phyloP scores from a whole-genome alignment of 2,797 vertebrate species.

The Rhynchotus rufescens region DNA sequence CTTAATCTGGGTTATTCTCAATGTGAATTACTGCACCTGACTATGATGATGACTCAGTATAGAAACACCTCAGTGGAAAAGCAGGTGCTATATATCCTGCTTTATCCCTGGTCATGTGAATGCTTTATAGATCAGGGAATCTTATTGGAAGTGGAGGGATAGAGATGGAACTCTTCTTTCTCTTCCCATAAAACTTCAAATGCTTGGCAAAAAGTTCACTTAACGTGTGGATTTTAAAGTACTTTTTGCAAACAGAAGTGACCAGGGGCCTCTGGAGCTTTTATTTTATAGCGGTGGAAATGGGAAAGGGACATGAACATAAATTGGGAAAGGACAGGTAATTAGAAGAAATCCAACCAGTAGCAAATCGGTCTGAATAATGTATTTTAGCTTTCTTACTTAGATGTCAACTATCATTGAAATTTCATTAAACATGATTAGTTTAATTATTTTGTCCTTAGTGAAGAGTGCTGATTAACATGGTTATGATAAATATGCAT shows the following conservation, averaged over 20 bases:
- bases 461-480: conserved; percentile 66
- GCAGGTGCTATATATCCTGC: not conserved
- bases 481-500: conserved; percentile 63
- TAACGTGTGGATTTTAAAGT: not conserved
- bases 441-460: conserved; percentile 75
- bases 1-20: not conserved
- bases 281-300: conserved; percentile 32
- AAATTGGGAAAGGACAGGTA: conserved; percentile 51
- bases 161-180: not conserved
- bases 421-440: conserved; percentile 71
- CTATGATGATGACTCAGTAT: not conserved
- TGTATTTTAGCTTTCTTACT: conserved; percentile 62
- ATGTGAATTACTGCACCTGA: not conserved
- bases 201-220: not conserved
- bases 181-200: not conserved
- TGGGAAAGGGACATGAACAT: conserved; percentile 3
- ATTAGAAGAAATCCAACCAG: conserved; percentile 58
- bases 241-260: not conserved
- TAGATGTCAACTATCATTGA: conserved; percentile 57
- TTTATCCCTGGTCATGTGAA: not conserved
- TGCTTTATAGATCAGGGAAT: not conserved
- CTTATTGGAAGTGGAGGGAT: not conserved
- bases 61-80: not conserved
- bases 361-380: conserved; percentile 63
- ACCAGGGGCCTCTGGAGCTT: not conserved